phyloP scores from a whole-genome alignment of 2,797 vertebrate species.

The Eutrigla gurnardus region DNA sequence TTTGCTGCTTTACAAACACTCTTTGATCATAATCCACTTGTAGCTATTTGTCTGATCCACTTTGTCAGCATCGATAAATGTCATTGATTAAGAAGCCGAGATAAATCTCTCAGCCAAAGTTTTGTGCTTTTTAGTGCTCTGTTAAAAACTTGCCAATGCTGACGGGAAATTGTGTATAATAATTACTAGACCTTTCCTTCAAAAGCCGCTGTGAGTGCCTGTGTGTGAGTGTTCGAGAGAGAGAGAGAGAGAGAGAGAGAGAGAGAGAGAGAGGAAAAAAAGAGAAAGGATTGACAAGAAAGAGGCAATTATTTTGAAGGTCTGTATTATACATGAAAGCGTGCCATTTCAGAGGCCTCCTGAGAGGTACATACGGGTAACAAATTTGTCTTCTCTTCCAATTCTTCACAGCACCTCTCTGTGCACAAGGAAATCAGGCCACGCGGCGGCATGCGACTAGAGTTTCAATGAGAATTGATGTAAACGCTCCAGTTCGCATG shows the following conservation, averaged over 20 bases:
- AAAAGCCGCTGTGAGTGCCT: constrained; percentile 47
- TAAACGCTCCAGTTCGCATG: constrained; percentile 71
- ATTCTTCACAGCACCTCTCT: constrained; percentile 53
- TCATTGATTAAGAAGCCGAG: constrained; percentile 39
- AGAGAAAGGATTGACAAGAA: constrained; percentile 60
- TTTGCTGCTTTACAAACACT: constrained; percentile 32
- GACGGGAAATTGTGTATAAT: constrained; percentile 40
- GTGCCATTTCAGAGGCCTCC: constrained; percentile 52
- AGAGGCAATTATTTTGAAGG: constrained; percentile 71
- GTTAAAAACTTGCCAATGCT: constrained; percentile 39
- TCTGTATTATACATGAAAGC: constrained; percentile 74
- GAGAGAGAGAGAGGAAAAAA: constrained; percentile 13
- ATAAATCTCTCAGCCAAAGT: constrained; percentile 47
- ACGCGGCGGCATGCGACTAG: constrained; percentile 37
- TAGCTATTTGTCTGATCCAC: constrained; percentile 42
- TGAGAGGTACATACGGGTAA: constrained; percentile 58
- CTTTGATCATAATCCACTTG: constrained; percentile 51
- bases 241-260: constrained; percentile 4
- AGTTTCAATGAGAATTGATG: constrained; percentile 62
- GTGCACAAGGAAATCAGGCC: constrained; percentile 60
- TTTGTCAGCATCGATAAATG: constrained; percentile 51
- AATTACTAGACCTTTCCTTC: constrained; percentile 58
- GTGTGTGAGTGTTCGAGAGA: constrained; percentile 6
- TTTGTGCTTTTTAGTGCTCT: constrained; percentile 31
- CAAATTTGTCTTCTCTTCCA: constrained; percentile 62